Conservation (phyloP, 2,888 invertebrate species). For the Eupithecia inturbata region DNA sequence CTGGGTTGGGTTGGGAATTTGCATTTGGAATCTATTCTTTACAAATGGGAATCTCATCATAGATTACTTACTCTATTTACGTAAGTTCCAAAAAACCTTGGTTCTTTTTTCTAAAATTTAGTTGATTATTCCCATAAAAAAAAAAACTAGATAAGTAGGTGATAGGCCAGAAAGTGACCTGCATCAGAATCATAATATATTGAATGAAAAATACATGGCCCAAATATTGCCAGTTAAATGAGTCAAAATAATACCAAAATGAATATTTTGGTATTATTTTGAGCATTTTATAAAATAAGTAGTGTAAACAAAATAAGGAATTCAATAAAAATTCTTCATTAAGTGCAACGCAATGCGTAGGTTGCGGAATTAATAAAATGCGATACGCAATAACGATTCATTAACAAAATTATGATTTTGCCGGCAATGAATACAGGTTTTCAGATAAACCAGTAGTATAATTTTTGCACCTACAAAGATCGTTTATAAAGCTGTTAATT, state of each 20-base stretch:
- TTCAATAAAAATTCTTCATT: conserved; percentile 28
- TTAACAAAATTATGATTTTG: conserved; percentile 24
- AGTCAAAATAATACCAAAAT: not conserved
- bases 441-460: conserved; percentile 4
- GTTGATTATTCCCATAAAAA: not conserved
- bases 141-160: too few relatives aligned
- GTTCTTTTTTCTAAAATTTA: not conserved
- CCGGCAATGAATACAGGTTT: conserved; percentile 20
- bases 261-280: not conserved
- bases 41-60: not conserved
- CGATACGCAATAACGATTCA: conserved; percentile 21
- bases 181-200: not conserved
- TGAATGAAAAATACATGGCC: not conserved
- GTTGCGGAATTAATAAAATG: conserved; percentile 27
- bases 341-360: conserved; percentile 28
- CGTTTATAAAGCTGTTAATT: too few relatives aligned
- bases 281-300: not conserved
- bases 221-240: not conserved
- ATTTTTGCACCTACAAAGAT: not conserved
- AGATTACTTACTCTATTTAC: not conserved
- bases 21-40: conserved; percentile 16
- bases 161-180: too few relatives aligned
- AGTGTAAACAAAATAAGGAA: conserved; percentile 11
- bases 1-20: conserved; percentile 16
- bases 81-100: not conserved